Percentiles rank a stretch among this genome's conserved stretches.
phyloP scores from a whole-genome alignment of 2,113 vertebrate species.

The Dromaius novaehollandiae region DNA sequence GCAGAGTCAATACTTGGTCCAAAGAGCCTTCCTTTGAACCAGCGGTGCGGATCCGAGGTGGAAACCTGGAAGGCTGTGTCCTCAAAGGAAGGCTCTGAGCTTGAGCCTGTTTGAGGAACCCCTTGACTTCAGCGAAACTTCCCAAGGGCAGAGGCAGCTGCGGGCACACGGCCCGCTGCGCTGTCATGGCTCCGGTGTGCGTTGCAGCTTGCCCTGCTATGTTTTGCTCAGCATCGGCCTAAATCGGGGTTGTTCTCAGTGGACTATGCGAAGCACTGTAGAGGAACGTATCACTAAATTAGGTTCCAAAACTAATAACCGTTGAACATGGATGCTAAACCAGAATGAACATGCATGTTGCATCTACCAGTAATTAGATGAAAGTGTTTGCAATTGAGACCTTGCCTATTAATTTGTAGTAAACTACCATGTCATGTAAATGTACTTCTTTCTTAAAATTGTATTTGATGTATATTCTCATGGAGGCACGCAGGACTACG shows the following conservation, averaged over 20 bases:
- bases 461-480: no score
- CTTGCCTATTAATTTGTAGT: no score
- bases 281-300: background rate
- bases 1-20: background rate
- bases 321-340: no score
- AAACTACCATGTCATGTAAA: no score
- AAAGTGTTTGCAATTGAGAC: no score
- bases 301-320: background rate
- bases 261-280: background rate
- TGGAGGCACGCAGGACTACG: no score
- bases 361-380: background rate
- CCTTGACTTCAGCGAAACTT: background rate
- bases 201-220: no score
- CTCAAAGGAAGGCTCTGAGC: background rate
- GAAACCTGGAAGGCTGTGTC: rapidly evolving
- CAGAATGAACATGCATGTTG: background rate
- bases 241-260: background rate
- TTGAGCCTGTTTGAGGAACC: background rate
- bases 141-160: background rate
- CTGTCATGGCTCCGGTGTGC: background rate
- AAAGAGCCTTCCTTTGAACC: background rate
- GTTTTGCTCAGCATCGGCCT: no score
- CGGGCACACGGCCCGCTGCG: no score
- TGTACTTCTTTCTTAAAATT: no score
- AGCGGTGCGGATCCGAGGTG: rapidly evolving